Percentiles rank a stretch among this genome's conserved stretches.
phyloP scores from a whole-genome alignment of 2,888 invertebrate genomes.

The Nephrocerus scutellatus region DNA sequence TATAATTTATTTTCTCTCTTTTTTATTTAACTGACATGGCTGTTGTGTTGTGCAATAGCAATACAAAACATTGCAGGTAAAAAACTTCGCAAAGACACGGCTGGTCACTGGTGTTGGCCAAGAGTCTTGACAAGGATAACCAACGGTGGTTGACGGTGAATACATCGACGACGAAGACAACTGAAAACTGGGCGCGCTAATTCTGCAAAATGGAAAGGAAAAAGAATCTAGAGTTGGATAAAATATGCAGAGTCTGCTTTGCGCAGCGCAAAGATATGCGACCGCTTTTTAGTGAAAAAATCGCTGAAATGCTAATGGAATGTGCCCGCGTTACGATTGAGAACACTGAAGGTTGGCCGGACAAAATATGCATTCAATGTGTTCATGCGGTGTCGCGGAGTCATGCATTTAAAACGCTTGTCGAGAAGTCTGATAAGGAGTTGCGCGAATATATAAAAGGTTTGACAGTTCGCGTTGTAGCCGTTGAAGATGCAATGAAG shows the following conservation, averaged over 20 bases:
- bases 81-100: too few species aligned
- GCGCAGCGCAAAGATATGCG: conserved; percentile 60
- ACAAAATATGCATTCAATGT: conserved; percentile 57
- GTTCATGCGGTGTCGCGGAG: conserved; percentile 60
- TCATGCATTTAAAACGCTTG: conserved; percentile 57
- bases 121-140: too few species aligned
- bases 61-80: too few species aligned
- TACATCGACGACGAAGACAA: too few species aligned
- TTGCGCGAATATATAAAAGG: conserved; percentile 50
- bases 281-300: conserved; percentile 57
- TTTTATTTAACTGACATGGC: too few species aligned
- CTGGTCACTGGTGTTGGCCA: too few species aligned
- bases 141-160: too few species aligned
- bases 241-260: conserved; percentile 59
- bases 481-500: conserved; percentile 36
- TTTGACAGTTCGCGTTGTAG: conserved; percentile 41
- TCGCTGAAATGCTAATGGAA: conserved; percentile 60
- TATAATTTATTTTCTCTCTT: too few species aligned
- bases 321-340: conserved; percentile 57
- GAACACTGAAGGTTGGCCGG: conserved; percentile 55
- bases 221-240: conserved; percentile 50
- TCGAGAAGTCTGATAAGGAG: conserved; percentile 54
- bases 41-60: too few species aligned
- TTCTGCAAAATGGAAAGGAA: conserved; percentile 39
- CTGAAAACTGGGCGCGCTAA: too few species aligned